phyloP scores from a whole-genome alignment of 2,113 vertebrate species.

The Chlorodrepanis virens region DNA sequence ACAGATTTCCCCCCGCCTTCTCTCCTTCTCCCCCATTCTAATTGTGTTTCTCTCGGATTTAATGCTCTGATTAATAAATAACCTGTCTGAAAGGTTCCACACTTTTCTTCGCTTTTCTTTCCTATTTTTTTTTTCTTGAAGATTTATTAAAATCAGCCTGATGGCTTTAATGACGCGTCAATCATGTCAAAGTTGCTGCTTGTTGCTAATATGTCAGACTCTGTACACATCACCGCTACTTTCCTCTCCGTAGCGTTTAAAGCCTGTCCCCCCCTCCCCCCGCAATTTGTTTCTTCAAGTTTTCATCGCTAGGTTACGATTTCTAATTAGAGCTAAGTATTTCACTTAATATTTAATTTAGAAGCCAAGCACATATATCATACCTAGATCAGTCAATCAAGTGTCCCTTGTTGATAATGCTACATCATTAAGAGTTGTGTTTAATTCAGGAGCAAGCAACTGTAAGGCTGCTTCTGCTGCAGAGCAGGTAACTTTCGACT shows the following conservation, averaged over 20 bases:
- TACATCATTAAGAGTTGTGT: slow-evolving; percentile 60
- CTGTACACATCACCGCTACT: slow-evolving; percentile 25
- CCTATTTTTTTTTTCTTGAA: not conserved
- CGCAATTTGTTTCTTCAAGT: slow-evolving; percentile 44
- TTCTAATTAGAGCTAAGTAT: slow-evolving; percentile 64
- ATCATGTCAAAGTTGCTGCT: slow-evolving; percentile 55
- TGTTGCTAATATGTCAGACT: slow-evolving; percentile 39
- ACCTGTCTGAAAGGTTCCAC: not conserved
- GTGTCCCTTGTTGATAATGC: slow-evolving; percentile 65
- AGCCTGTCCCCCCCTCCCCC: not conserved
- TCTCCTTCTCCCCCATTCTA: not conserved
- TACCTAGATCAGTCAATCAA: slow-evolving; percentile 69
- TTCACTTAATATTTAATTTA: slow-evolving; percentile 69
- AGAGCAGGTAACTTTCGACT: slow-evolving; percentile 26
- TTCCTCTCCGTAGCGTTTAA: not conserved
- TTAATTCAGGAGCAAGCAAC: slow-evolving; percentile 46
- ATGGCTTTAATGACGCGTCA: slow-evolving; percentile 50
- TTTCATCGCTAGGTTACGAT: slow-evolving; percentile 43
- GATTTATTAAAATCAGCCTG: slow-evolving; percentile 51
- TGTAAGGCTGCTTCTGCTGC: not conserved
- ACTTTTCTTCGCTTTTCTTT: not conserved
- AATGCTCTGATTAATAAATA: slow-evolving; percentile 23
- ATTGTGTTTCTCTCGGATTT: slow-evolving; percentile 8
- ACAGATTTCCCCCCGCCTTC: not conserved
- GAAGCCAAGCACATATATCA: slow-evolving; percentile 56